These are phyloP conservation scores for Himalopsyche tibetana DNA, from an alignment of 2,888 invertebrate species.

Conservation along the genomic window DNA sequence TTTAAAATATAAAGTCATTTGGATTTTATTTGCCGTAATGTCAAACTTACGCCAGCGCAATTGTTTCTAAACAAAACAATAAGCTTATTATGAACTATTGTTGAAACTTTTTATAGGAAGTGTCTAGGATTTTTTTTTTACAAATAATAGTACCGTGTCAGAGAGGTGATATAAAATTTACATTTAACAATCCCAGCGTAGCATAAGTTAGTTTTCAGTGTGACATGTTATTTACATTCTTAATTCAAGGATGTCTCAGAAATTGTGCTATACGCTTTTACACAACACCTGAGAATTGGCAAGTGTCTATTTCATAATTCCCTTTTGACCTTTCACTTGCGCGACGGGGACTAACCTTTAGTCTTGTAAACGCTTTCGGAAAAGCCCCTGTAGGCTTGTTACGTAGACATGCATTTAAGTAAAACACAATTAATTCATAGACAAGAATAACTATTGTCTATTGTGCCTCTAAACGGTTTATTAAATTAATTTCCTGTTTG, in stretches of 20 bases:
- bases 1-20: too few relatives aligned
- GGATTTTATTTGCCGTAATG: too few relatives aligned
- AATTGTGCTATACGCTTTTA: neutral
- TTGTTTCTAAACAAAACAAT: too few relatives aligned
- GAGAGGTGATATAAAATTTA: too few relatives aligned
- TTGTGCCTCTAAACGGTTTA: neutral
- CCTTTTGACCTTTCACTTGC: slow-evolving; percentile 24
- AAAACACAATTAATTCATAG: neutral
- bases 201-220: neutral
- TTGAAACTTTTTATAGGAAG: too few relatives aligned
- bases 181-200: neutral
- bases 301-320: slow-evolving; percentile 36
- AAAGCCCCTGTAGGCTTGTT: slow-evolving; percentile 23
- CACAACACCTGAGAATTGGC: neutral
- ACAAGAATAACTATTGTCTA: neutral
- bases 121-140: too few relatives aligned
- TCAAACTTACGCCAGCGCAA: too few relatives aligned
- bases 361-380: slow-evolving; percentile 21
- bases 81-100: too few relatives aligned
- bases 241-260: neutral
- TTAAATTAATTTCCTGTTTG: neutral
- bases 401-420: neutral
- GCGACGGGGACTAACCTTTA: neutral
- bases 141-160: too few relatives aligned
- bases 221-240: neutral